phyloP scores from a whole-genome alignment of 2,888 invertebrate species.

The Acanthosepion esculentum region DNA sequence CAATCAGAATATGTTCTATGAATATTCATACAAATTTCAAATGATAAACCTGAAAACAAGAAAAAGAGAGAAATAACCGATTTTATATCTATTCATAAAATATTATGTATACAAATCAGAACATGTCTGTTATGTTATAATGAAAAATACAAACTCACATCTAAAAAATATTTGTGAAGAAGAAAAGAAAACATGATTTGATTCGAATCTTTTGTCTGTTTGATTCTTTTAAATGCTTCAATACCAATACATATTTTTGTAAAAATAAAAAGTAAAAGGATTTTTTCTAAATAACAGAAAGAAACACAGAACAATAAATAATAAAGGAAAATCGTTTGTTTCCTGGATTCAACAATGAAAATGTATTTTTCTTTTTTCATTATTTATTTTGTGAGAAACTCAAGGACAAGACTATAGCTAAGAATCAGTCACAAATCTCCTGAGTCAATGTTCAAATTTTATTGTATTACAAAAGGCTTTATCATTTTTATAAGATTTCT shows the following conservation, averaged over 20 bases:
- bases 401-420: background rate
- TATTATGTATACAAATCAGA: constrained; percentile 33
- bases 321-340: constrained; percentile 21
- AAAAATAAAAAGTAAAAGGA: background rate
- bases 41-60: background rate
- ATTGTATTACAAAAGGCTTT: background rate
- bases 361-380: background rate
- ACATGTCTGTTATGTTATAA: constrained; percentile 22
- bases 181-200: background rate
- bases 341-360: constrained; percentile 21
- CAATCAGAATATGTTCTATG: constrained; percentile 20
- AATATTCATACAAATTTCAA: background rate
- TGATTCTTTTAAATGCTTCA: background rate
- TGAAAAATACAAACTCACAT: background rate
- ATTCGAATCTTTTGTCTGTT: background rate
- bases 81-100: constrained; percentile 33
- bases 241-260: constrained; percentile 14
- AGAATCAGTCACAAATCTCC: constrained; percentile 1
- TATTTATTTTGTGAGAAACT: background rate
- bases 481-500: background rate
- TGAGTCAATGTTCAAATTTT: background rate
- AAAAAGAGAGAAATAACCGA: background rate
- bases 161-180: background rate
- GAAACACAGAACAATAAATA: background rate
- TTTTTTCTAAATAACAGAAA: background rate